Evolutionary conservation across 2,888 invertebrate species (phyloP).

Genomic region (Tholera decimalis): DNA sequence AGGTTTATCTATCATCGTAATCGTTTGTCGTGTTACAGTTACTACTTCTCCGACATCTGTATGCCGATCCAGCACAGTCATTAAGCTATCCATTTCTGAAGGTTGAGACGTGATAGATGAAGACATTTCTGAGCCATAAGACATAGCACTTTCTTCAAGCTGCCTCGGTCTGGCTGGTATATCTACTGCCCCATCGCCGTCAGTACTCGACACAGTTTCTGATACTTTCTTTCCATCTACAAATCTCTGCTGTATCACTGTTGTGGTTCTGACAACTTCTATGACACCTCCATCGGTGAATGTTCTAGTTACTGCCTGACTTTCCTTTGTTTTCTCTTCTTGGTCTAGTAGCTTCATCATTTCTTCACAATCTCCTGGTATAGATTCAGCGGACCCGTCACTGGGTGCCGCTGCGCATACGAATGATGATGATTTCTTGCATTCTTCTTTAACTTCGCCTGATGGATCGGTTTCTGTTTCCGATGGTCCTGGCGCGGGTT

Average conservation of each 20-base stretch:
- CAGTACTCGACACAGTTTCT: constrained; percentile 84
- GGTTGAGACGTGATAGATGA: constrained; percentile 89
- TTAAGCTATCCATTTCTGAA: constrained; percentile 88
- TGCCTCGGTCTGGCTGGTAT: constrained; percentile 82
- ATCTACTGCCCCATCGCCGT: constrained; percentile 86
- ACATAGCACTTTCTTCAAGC: constrained; percentile 84
- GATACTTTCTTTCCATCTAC: constrained; percentile 89
- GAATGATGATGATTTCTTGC: constrained; percentile 84
- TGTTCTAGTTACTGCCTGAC: constrained; percentile 73
- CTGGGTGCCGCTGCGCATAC: constrained; percentile 88
- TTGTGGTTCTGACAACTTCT: constrained; percentile 86
- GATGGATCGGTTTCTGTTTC: constrained; percentile 66
- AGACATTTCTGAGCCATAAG: constrained; percentile 89
- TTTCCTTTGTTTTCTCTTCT: constrained; percentile 85
- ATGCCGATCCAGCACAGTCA: constrained; percentile 87
- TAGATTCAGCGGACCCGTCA: constrained; percentile 88
- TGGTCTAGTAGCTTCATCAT: constrained; percentile 91
- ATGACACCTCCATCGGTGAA: constrained; percentile 82
- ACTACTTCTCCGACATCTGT: constrained; percentile 89
- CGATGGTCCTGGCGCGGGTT: constrained; percentile 77
- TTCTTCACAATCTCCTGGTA: constrained; percentile 92
- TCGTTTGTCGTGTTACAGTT: constrained; percentile 81
- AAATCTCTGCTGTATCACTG: constrained; percentile 86
- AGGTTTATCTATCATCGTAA: constrained; percentile 82
- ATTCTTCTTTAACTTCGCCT: constrained; percentile 82